Percentiles rank a stretch among this genome's conserved stretches.
Conservation (phyloP, 23 tunicate species). For the Styela clava region DNA sequence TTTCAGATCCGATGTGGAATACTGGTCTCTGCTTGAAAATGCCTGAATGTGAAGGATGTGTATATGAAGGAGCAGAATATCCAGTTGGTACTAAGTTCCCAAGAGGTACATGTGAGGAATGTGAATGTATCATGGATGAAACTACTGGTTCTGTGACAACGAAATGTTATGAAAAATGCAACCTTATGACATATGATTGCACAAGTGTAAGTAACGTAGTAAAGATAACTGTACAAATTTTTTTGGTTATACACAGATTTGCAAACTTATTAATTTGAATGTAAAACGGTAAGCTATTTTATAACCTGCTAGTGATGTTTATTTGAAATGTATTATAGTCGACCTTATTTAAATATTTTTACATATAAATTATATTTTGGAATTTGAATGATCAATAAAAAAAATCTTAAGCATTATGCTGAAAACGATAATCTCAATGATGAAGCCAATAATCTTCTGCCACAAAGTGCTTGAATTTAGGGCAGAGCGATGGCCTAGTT, state of each 20-base stretch:
- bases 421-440: no score
- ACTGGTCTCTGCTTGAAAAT: slow-evolving; percentile 61
- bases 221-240: not conserved
- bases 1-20: slow-evolving; percentile 54
- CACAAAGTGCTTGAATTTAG: no score
- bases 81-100: slow-evolving; percentile 69
- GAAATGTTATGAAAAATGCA: slow-evolving; percentile 60
- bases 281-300: not conserved
- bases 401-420: no score
- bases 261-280: not conserved
- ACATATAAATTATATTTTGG: no score
- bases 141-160: slow-evolving; percentile 32
- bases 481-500: no score
- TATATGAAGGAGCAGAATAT: slow-evolving; percentile 37
- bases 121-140: slow-evolving; percentile 47
- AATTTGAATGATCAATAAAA: no score
- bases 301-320: not conserved
- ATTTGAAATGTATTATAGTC: not conserved
- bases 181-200: slow-evolving; percentile 58
- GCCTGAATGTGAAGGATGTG: slow-evolving; percentile 77
- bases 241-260: not conserved
- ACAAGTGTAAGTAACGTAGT: slow-evolving; percentile 35
- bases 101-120: slow-evolving; percentile 77
- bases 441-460: no score
- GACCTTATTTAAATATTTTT: no score